Conservation (phyloP, 1,140 invertebrate species). For the Lordiphosa stackelbergi region DNA sequence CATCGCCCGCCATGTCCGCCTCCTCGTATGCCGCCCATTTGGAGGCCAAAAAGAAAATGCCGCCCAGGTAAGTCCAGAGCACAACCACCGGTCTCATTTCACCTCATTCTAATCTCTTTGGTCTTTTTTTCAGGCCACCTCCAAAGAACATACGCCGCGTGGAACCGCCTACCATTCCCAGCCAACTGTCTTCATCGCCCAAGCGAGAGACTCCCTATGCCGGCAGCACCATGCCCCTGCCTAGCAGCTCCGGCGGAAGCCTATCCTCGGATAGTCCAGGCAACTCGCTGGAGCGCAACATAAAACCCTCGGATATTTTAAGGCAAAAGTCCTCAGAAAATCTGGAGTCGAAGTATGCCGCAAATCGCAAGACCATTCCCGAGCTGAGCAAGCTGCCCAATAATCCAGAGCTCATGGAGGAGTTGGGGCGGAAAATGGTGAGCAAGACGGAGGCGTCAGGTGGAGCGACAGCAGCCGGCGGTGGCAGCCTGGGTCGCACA, state of each 20-base stretch:
- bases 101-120: not conserved
- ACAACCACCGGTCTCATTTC: not conserved
- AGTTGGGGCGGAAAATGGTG: slow-evolving; percentile 71
- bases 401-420: slow-evolving; percentile 71
- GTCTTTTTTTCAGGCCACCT: slow-evolving; percentile 79
- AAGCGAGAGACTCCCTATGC: slow-evolving; percentile 61
- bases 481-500: slow-evolving; percentile 53
- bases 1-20: slow-evolving; percentile 75
- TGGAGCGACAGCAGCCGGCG: slow-evolving; percentile 15
- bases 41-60: slow-evolving; percentile 80
- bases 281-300: slow-evolving; percentile 73
- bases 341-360: slow-evolving; percentile 61
- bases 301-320: slow-evolving; percentile 75
- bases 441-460: slow-evolving; percentile 62
- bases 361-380: slow-evolving; percentile 72
- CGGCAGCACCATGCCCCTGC: slow-evolving; percentile 66
- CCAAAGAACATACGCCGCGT: slow-evolving; percentile 81
- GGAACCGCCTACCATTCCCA: slow-evolving; percentile 79
- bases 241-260: slow-evolving; percentile 55
- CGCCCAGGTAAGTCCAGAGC: slow-evolving; percentile 78
- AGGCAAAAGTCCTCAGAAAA: slow-evolving; percentile 73
- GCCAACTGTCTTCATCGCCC: slow-evolving; percentile 64
- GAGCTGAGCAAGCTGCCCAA: slow-evolving; percentile 67
- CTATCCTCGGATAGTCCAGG: slow-evolving; percentile 61
- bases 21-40: slow-evolving; percentile 76